Base-by-base conservation (phyloP, 1,140 invertebrate species). In the Drosophila kurseongensis region DNA sequence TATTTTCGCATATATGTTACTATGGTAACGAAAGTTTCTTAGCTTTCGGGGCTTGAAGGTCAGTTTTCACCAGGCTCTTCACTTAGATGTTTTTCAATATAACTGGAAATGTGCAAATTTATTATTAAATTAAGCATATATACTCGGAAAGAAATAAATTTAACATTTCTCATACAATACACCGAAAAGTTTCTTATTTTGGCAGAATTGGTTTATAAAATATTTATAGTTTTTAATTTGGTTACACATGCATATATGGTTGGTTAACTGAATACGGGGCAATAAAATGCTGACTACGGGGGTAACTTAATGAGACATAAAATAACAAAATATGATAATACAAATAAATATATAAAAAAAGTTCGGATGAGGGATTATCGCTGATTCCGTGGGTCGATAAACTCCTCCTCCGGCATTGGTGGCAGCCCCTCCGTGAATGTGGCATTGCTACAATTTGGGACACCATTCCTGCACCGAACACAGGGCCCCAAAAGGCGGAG, bases 401-500 rank as follows among this genome's bases (percentile, higher is more conserved):
- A 54, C 10, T 58, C 47, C n/a, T 54, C 23, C 32, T 56, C 65
- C 27, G 80, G 16, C 27, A 14, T 32, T 0, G 83, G 42, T 5
- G 81, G 75, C 2, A 79, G n/a, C 4, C 44, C 67, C n/a, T 14
- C 27, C n/a, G 7, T 14, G 75, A 68, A 7, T 8, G 45, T 48
- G n/a, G 48, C 66, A 44, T 80, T 80, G 10, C 69, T 80, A 18
- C 36, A 51, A 48, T 51, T 75, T 16, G 23, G 29, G 45, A 88
- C 74, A 4, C 71, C n/a, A 51, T 51, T 51, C 1, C n/a, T 55
- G 65, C 88, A 91, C 3, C 68, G 67, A 0, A 73, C 78, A 42
- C 88, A 91, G 0, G 88, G 76, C n/a, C 88, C 83, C 13, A 91
- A 50, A 0, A 91, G 13, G 4, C 80, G 71, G 23, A 91, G 38